Conservation (phyloP, 2,797 vertebrate species). For the Notolabrus celidotus region DNA sequence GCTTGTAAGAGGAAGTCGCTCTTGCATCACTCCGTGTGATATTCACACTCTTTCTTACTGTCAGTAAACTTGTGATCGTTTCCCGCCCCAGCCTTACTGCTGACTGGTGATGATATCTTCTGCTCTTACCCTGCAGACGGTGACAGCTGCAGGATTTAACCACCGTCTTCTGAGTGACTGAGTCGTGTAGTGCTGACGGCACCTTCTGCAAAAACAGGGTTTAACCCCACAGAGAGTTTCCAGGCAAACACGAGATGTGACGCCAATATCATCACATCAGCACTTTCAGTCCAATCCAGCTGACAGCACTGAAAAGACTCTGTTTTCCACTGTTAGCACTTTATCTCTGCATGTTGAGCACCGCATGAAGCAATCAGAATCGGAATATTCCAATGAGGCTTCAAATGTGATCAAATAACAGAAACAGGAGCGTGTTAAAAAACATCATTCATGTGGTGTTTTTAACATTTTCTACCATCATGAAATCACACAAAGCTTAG, state of each 20-base stretch:
- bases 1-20: no score
- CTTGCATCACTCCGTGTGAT: no score
- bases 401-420: background rate
- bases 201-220: constrained; percentile 22
- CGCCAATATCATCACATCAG: constrained; percentile 55
- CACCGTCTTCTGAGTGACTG: constrained; percentile 42
- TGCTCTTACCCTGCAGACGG: constrained; percentile 25
- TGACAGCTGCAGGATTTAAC: constrained; percentile 46
- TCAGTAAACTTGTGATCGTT: constrained; percentile 1
- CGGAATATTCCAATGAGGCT: constrained; percentile 27
- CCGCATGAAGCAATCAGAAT: background rate
- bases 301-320: constrained; percentile 10
- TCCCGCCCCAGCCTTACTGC: background rate
- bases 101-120: constrained; percentile 1
- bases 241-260: constrained; percentile 56
- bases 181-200: constrained; percentile 50
- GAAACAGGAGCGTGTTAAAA: no score
- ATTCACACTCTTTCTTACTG: background rate
- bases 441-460: no score
- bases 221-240: constrained; percentile 65
- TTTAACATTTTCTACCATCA: no score
- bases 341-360: background rate
- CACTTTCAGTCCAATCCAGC: constrained; percentile 40
- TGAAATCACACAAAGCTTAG: no score
- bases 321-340: constrained; percentile 38